phyloP scores from a whole-genome alignment of 2,888 invertebrate species.

The Ctena decussata region DNA sequence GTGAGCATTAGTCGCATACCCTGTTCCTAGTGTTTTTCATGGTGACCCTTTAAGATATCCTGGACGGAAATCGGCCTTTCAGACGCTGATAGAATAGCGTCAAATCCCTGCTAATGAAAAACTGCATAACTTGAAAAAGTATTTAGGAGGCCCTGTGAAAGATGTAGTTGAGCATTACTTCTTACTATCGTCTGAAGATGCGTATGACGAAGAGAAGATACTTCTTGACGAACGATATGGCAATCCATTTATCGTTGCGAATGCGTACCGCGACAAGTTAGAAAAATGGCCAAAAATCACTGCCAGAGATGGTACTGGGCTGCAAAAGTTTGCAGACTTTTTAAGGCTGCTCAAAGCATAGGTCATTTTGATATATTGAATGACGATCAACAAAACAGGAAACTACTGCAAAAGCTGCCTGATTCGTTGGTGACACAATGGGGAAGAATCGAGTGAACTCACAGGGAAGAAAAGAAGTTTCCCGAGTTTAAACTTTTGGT shows the following conservation, averaged over 20 bases:
- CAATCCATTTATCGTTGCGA: slow-evolving; percentile 37
- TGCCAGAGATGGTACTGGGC: slow-evolving; percentile 21
- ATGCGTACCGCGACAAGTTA: slow-evolving; percentile 55
- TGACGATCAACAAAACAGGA: slow-evolving; percentile 57
- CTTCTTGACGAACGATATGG: slow-evolving; percentile 54
- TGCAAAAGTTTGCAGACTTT: slow-evolving; percentile 38
- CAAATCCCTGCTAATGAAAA: slow-evolving; percentile 20
- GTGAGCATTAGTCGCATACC: slow-evolving; percentile 46
- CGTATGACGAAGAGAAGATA: slow-evolving; percentile 45
- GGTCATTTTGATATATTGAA: slow-evolving; percentile 21
- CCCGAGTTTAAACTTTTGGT: no score
- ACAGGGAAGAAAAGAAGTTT: no score
- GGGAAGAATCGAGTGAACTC: slow-evolving; percentile 19
- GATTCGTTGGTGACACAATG: slow-evolving; percentile 38
- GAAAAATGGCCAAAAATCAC: slow-evolving; percentile 50
- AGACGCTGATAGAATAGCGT: slow-evolving; percentile 22
- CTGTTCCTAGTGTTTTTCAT: slow-evolving; percentile 51
- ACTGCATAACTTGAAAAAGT: slow-evolving; percentile 26
- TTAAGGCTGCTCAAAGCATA: slow-evolving; percentile 13
- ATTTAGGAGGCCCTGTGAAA: slow-evolving; percentile 11
- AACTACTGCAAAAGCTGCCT: slow-evolving; percentile 42
- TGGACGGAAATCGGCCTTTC: slow-evolving; percentile 25
- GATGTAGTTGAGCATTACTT: slow-evolving; percentile 25
- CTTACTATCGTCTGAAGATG: slow-evolving; percentile 17
- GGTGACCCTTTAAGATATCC: slow-evolving; percentile 34